A percentile compares a stretch with the other conserved stretches of the same genome.
Conservation (phyloP, 37 sponge, comb jelly and placozoan species). For the Eunapius fragilis region DNA sequence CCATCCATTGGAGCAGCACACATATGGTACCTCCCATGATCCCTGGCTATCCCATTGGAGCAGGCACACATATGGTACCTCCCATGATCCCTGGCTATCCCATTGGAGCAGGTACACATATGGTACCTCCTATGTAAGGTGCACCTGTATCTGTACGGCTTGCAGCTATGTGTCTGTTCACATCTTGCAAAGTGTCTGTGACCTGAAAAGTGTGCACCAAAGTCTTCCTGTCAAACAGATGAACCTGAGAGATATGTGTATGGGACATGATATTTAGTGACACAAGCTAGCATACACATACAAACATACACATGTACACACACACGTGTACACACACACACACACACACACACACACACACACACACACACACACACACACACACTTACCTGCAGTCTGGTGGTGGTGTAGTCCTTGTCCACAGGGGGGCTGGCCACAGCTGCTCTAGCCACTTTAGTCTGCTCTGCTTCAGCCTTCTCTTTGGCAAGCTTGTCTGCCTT, state of each 20-base stretch:
- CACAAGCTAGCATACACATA: too few species aligned
- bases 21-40: too few species aligned
- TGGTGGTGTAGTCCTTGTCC: conserved; percentile 3
- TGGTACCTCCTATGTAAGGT: too few species aligned
- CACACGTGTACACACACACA: too few species aligned
- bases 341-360: too few species aligned
- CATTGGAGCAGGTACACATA: too few species aligned
- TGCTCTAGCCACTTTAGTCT: neutral
- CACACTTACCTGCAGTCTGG: conserved; percentile 67
- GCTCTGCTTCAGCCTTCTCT: conserved; percentile 36
- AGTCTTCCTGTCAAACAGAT: conserved; percentile 47
- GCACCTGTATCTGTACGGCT: conserved; percentile 34
- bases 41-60: too few species aligned
- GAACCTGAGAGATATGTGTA: conserved; percentile 33
- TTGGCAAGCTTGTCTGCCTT: conserved; percentile 58
- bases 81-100: too few species aligned
- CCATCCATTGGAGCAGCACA: too few species aligned
- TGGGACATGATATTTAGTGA: neutral
- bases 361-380: too few species aligned
- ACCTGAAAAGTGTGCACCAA: conserved; percentile 60
- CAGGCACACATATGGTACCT: too few species aligned
- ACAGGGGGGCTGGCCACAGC: neutral
- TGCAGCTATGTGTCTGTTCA: conserved; percentile 43
- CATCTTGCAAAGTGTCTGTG: conserved; percentile 63
- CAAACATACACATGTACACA: too few species aligned